A percentile compares a stretch with the other conserved stretches of the same genome.
These are phyloP conservation scores for Betta splendens DNA, from an alignment of 2,797 vertebrate genomes.

Conservation along the genomic window DNA sequence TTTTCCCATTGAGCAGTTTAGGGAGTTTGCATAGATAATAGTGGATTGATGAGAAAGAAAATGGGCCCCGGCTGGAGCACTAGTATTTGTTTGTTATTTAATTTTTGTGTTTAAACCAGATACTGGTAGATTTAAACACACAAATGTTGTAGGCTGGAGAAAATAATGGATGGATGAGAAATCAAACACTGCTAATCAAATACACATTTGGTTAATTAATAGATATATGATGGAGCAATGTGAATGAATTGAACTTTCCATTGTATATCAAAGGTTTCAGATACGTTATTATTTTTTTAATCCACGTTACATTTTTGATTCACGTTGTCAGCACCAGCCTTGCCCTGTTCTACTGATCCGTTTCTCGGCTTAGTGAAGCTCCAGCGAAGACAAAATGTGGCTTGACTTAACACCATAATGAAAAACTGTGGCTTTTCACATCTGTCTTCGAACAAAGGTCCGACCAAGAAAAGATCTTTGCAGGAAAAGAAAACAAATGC, in stretches of 20 bases:
- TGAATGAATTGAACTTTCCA: no score
- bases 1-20: constrained; percentile 53
- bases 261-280: no score
- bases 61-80: constrained; percentile 14
- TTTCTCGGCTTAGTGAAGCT: constrained; percentile 33
- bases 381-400: constrained; percentile 52
- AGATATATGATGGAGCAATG: no score
- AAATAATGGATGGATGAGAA: background rate
- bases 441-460: constrained; percentile 59
- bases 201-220: no score
- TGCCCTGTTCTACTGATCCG: constrained; percentile 7
- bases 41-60: constrained; percentile 64
- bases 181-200: no score
- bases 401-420: constrained; percentile 58
- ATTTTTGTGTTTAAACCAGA: background rate
- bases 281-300: no score
- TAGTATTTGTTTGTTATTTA: background rate
- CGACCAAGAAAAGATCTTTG: constrained; percentile 33
- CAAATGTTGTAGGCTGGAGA: background rate
- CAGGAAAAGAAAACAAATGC: constrained; percentile 40
- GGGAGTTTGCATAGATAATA: constrained; percentile 65
- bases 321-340: background rate
- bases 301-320: no score
- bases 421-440: constrained; percentile 65
- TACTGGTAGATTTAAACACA: background rate